phyloP scores from a whole-genome alignment of 1,140 invertebrate species.

The Nasonia longicornis region DNA sequence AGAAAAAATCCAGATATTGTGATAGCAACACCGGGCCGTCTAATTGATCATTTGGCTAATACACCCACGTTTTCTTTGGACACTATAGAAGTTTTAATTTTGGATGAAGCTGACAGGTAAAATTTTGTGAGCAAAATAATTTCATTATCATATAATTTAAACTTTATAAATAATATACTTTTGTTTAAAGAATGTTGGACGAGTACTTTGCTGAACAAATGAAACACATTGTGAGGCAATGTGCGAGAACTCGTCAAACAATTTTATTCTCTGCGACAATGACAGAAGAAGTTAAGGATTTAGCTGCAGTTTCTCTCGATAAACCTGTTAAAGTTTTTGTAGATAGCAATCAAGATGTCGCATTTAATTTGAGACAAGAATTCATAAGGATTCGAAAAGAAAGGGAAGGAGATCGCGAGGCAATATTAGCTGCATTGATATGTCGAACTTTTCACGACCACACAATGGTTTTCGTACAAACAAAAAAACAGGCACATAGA shows the following conservation, averaged over 20 bases:
- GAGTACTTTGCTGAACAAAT: constrained; percentile 98
- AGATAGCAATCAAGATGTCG: constrained; percentile 95
- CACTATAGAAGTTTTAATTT: constrained; percentile 92
- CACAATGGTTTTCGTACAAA: constrained; percentile 95
- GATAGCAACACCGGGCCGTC: constrained; percentile 96
- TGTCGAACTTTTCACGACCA: constrained; percentile 94
- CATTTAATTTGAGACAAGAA: constrained; percentile 95
- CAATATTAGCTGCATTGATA: constrained; percentile 90
- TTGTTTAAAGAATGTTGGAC: constrained; percentile 88
- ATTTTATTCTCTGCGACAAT: constrained; percentile 99
- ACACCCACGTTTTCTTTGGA: constrained; percentile 92
- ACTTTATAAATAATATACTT: constrained; percentile 40
- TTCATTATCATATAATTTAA: constrained; percentile 45
- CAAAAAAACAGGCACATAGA: constrained; percentile 93
- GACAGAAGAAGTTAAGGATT: constrained; percentile 95
- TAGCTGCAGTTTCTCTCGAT: constrained; percentile 90
- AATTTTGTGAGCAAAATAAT: neutral
- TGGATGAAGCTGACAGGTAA: constrained; percentile 95
- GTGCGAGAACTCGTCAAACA: constrained; percentile 93
- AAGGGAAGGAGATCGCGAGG: constrained; percentile 90
- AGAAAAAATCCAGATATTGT: constrained; percentile 95
- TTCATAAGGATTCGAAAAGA: constrained; percentile 89
- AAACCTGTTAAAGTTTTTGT: constrained; percentile 95
- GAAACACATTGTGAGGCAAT: constrained; percentile 95
- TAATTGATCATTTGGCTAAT: constrained; percentile 98